Conservation (phyloP, 2,113 vertebrate genomes). For the Oreochromis niloticus region DNA sequence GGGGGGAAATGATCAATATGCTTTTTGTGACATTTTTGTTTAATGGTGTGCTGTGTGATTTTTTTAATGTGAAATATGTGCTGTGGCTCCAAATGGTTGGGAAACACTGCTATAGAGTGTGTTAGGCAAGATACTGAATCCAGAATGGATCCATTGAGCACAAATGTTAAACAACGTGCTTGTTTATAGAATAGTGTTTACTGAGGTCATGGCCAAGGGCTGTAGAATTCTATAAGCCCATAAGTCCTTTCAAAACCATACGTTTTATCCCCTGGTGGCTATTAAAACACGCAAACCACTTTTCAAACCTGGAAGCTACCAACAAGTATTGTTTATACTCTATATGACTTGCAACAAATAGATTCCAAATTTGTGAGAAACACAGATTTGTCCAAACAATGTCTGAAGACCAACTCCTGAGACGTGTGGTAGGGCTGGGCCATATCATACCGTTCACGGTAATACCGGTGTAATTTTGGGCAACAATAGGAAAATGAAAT, state of each 20-base stretch:
- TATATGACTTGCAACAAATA: neutral
- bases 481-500: no score
- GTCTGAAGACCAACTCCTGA: neutral
- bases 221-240: neutral
- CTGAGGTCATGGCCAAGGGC: neutral
- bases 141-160: neutral
- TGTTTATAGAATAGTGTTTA: accelerated
- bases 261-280: neutral
- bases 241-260: neutral
- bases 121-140: neutral
- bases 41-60: neutral
- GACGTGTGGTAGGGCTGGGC: neutral
- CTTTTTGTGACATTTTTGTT: neutral
- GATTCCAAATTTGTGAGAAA: neutral
- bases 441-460: no score
- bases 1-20: neutral
- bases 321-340: neutral
- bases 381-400: neutral
- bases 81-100: neutral
- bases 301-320: neutral
- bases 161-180: neutral
- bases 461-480: no score
- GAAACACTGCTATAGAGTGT: neutral
- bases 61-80: neutral
- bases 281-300: neutral